Conservation (phyloP, 2,888 invertebrate genomes). For the Agonum fuliginosum region DNA sequence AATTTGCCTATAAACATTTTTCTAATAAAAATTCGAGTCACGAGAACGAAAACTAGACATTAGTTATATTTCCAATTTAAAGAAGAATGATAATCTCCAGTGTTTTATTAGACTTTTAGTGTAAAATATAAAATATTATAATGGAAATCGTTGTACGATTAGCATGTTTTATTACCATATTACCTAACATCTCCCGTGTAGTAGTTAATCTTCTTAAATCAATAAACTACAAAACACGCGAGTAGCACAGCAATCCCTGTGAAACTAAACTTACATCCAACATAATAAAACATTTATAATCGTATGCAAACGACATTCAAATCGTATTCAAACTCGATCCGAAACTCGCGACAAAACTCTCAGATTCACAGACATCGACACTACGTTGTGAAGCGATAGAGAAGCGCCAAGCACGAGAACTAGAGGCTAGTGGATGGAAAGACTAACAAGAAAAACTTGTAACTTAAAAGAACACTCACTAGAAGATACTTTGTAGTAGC, state of each 20-base stretch:
- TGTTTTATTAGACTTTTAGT: conserved; percentile 16
- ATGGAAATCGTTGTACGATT: conserved; percentile 24
- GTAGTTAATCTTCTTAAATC: conserved; percentile 45
- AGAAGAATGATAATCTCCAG: conserved; percentile 17
- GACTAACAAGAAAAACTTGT: conserved; percentile 54
- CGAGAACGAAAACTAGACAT: background rate
- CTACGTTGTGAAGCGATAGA: too few species aligned
- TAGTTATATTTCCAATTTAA: background rate
- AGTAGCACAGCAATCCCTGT: conserved; percentile 28
- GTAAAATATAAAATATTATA: conserved; percentile 34
- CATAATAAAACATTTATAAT: conserved; percentile 60
- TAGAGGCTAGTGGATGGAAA: conserved; percentile 3
- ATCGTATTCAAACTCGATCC: conserved; percentile 52
- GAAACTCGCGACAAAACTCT: conserved; percentile 26
- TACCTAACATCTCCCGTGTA: conserved; percentile 15
- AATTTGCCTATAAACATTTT: too few species aligned
- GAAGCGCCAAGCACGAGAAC: too few species aligned
- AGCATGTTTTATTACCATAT: conserved; percentile 35
- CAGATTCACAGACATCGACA: background rate
- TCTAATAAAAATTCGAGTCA: too few species aligned
- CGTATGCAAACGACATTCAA: conserved; percentile 59
- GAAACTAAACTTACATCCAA: conserved; percentile 52
- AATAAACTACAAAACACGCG: conserved; percentile 41
- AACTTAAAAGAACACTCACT: conserved; percentile 43
- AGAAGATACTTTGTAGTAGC: conserved; percentile 21